Base-by-base conservation (phyloP, 35 echinoderm and acorn worm genomes). In the Diadema setosum region DNA sequence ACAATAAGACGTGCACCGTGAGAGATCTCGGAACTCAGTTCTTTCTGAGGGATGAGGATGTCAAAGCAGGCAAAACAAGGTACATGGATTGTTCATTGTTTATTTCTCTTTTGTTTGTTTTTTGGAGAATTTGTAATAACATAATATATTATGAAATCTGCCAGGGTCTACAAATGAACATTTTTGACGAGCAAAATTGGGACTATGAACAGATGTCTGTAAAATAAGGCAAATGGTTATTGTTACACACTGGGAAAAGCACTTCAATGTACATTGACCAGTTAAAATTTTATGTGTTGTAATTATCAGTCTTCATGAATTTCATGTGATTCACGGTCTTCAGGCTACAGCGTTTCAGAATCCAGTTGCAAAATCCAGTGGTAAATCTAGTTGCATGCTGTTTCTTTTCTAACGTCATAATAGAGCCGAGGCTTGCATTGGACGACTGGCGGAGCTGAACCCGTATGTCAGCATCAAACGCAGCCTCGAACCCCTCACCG, bases 21-120 rank as follows among this genome's bases (percentile, higher is more conserved):
- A 94, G 90, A 63, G 96, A 99, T 58, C 86, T 99, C 1, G 92
- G 89, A 26, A 95, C 96, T 55, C 96, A 99, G 80, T 99, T 99
- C 83, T 99, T 94, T 63, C 85, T 99, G 39, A 82, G 88, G 75
- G 86, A 94, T 70, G 86, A 91, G 32, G 96, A 99, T 95, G 93
- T 94, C 5, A 81, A 91, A 24, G 35, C 36, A 17, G 86, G 87
- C 42, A 88, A 84, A 39, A 99, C 86, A 42, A 99, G 96, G 96
- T 99, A 87, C 20, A 58, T n/a, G n/a, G n/a, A n/a, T n/a, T 55
- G 14, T 55, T 16, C 21, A 55, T 16, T 0, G 0, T 55, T 55
- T 55, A 12, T 2, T 55, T 55, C 49, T 55, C 49, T 55, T 55
- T 16, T 55, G 14, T 12, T 55, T 1, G 14, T 55, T 55, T n/a